phyloP scores from a whole-genome alignment of 2,888 invertebrate genomes.

The Netelia melanura region DNA sequence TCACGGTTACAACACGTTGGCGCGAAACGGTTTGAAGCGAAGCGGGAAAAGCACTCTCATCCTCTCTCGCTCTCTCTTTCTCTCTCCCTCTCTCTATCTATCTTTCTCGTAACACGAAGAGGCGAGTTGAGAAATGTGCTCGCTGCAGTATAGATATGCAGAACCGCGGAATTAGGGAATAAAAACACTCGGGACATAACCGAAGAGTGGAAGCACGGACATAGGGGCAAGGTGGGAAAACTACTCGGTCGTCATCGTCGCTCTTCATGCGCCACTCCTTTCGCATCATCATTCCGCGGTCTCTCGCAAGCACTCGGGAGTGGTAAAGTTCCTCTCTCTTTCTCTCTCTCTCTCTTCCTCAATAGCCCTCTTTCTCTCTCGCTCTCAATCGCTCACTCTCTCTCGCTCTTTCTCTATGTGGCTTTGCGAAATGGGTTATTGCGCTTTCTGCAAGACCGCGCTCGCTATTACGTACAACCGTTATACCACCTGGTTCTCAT shows the following conservation, averaged over 20 bases:
- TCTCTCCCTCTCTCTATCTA: too few relatives aligned
- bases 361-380: too few relatives aligned
- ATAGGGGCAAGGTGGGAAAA: neutral
- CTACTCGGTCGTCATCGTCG: constrained; percentile 25
- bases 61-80: too few relatives aligned
- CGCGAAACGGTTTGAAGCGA: constrained; percentile 3
- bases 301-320: constrained; percentile 14
- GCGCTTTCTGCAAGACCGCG: constrained; percentile 16
- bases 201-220: constrained; percentile 4
- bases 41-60: constrained; percentile 28
- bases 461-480: neutral
- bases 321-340: neutral
- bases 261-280: neutral
- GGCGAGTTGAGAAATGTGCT: constrained; percentile 27
- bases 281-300: neutral
- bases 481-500: neutral
- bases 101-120: neutral
- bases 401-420: neutral
- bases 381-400: too few relatives aligned
- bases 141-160: neutral
- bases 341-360: too few relatives aligned
- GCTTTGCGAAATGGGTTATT: constrained; percentile 32
- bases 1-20: neutral
- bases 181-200: constrained; percentile 40
- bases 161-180: constrained; percentile 34